These are phyloP conservation scores for Congeria kusceri DNA, from an alignment of 2,888 invertebrate species.

Conservation along the genomic window DNA sequence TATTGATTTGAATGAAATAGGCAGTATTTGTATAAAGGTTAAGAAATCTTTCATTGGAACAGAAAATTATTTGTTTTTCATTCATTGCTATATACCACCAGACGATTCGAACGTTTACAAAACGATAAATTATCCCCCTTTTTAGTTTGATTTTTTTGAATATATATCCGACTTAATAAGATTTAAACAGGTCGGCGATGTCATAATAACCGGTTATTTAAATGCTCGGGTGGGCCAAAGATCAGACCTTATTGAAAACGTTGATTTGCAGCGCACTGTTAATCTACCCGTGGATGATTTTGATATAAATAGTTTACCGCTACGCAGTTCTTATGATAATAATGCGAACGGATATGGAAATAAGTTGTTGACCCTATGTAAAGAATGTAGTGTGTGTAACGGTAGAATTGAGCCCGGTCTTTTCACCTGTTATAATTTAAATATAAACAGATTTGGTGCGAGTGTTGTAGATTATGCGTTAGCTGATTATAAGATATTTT, in stretches of 20 bases:
- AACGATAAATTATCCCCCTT: neutral
- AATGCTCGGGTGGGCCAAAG: conserved; percentile 5
- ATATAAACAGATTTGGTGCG: conserved; percentile 1
- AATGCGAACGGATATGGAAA: conserved; percentile 1
- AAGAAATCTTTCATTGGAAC: neutral
- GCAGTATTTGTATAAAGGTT: conserved; percentile 15
- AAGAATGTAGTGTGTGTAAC: conserved; percentile 15
- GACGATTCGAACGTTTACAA: conserved; percentile 17
- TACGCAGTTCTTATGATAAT: conserved; percentile 6
- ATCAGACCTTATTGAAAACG: conserved; percentile 11
- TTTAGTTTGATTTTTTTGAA: conserved; percentile 19
- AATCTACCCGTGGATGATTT: conserved; percentile 6
- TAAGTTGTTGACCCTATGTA: conserved; percentile 3
- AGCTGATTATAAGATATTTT: neutral
- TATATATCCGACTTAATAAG: conserved; percentile 6
- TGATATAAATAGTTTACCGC: neutral
- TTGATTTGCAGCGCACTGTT: conserved; percentile 14
- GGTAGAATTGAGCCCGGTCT: conserved; percentile 8
- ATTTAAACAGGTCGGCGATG: conserved; percentile 1
- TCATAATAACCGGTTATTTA: conserved; percentile 8
- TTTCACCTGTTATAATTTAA: neutral
- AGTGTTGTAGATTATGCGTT: conserved; percentile 9
- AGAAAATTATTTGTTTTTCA: conserved; percentile 15
- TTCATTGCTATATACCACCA: conserved; percentile 18
- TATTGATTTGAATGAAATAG: conserved; percentile 2